Evolutionary conservation across 2,113 vertebrate genomes (phyloP), one percentile per base, ranked within the genome.

Genomic region (Columba janthina): DNA sequence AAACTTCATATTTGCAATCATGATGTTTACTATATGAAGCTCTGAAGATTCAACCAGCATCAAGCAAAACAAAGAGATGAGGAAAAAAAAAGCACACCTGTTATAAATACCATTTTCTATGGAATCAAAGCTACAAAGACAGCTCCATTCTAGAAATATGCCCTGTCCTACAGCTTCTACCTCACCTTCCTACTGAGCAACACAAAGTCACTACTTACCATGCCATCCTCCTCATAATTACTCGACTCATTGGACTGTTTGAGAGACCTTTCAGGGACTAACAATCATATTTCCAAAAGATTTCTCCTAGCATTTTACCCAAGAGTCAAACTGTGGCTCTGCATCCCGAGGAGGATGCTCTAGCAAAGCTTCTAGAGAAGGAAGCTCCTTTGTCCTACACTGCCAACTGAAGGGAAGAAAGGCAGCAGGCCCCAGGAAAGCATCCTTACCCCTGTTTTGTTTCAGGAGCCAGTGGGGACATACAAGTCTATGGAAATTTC

Each of bases 381-480:
- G 16, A 48, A 36, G 19, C 3, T 46, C 31, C 18, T 67, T 54
- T 34, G n/a, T 46, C 25, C 74, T 40, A 42, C 22, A 4, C 24
- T 54, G 12, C 28, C 12, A 34, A 15, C 3, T 28, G 28, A 12
- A 44, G 2, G 14, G 2, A 5, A 5, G 8, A 54, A 58, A 60
- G 31, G 50, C 56, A 85, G 10, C 53, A 85, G 24, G 2, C 9
- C 14, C 13, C 40, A 32, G 5, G 16, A 69, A 25, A 65, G 7
- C 12, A 18, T 4, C 22, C 10, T 5, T 9, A 11, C 3, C 22
- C 14, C 15, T 14, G 7, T 15, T 61, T 42, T 34, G 5, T 29
- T 25, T 24, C 15, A 32, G 20, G 5, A 89, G 4, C 17, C 6
- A 10, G 19, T 0, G 3, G 2, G 5, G 0, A 19, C 15, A 40